Conservation (phyloP, 2,888 invertebrate species). For the Agriopis aurantiaria region DNA sequence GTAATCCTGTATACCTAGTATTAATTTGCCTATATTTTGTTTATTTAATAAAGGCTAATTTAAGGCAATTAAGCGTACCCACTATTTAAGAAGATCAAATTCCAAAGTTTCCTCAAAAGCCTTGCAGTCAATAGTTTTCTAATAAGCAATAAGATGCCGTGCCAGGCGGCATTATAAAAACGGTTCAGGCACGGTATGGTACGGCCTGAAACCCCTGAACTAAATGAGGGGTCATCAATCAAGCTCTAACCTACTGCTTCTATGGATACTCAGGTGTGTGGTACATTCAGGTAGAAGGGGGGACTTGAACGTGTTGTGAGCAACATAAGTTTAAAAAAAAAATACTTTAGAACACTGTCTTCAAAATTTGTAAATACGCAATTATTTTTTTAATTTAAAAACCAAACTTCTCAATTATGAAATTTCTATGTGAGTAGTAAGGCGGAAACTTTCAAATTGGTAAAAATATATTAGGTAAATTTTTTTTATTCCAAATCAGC, state of each 20-base stretch:
- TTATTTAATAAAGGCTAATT: too few relatives aligned
- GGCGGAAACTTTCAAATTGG: too few relatives aligned
- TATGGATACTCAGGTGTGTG: slow-evolving; percentile 20
- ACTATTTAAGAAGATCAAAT: not conserved
- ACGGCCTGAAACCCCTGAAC: slow-evolving; percentile 34
- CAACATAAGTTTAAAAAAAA: not conserved
- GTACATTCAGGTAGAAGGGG: not conserved
- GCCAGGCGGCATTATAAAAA: slow-evolving; percentile 20
- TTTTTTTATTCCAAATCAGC: too few relatives aligned
- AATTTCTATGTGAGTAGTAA: too few relatives aligned
- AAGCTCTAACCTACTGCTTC: slow-evolving; percentile 3
- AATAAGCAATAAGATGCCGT: slow-evolving; percentile 34
- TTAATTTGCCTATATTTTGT: too few relatives aligned
- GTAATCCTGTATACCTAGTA: too few relatives aligned
- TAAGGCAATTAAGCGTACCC: not conserved
- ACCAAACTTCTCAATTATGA: too few relatives aligned
- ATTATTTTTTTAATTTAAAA: too few relatives aligned
- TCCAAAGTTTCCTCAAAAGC: slow-evolving; percentile 8
- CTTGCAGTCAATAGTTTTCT: slow-evolving; percentile 34
- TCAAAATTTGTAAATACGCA: too few relatives aligned
- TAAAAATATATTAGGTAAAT: too few relatives aligned
- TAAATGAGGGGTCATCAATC: slow-evolving; percentile 42
- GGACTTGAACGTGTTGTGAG: not conserved
- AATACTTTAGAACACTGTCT: too few relatives aligned
- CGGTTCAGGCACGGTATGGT: slow-evolving; percentile 41